Evolutionary conservation across 2,797 vertebrate species (phyloP), one percentile per base, ranked within the genome.

Genomic region (Bryconaethiops microstoma): DNA sequence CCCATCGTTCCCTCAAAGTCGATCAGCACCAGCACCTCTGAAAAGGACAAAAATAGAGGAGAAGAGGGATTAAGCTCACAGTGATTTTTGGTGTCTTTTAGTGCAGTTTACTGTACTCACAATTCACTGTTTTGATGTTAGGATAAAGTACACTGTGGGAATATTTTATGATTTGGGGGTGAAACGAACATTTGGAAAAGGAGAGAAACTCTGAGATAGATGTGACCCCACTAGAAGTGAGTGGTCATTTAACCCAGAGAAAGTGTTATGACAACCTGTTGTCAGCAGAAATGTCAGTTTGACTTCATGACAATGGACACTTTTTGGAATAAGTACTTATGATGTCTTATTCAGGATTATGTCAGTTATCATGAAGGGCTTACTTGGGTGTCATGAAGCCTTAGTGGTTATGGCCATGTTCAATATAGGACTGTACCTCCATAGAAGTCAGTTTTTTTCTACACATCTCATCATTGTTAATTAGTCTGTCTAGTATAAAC

Each of bases 1-100:
- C 63, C 85, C 84, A 89, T 86, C 74, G 88, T 93, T 70, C 94
- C 93, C 67, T 92, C 88, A 75, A 96, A 97, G 89, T 94, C 92
- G 1, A 94, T 77, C 84, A 97, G 91, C 80, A 94, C 95, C 88
- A 97, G 90, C 84, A 95, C 94, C 92, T 96, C 96, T 95, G 64
- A 80, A 77, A 77, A 3, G 35, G 39, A 76, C 48, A 77, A 2
- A 65, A 2, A 65, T 4, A 35, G 13, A 35, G 13, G 14, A 63
- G 4, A 16, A 14, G 4, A 62, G 10, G 4, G 59, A 62, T 13
- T 12, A 63, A 23, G 19, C 7, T 6, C 8, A 21, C 21, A 60
- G 13, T 10, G 48, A 45, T 9, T 45, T 45, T 2, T 23, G 7
- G 12, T 62, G 23, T 14, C 12, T 25, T 29, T 60, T 25, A 3